Evolutionary conservation across 2,888 invertebrate species (phyloP), one percentile per base, ranked within the genome.

Genomic region (Stenchaetothrips biformis): DNA sequence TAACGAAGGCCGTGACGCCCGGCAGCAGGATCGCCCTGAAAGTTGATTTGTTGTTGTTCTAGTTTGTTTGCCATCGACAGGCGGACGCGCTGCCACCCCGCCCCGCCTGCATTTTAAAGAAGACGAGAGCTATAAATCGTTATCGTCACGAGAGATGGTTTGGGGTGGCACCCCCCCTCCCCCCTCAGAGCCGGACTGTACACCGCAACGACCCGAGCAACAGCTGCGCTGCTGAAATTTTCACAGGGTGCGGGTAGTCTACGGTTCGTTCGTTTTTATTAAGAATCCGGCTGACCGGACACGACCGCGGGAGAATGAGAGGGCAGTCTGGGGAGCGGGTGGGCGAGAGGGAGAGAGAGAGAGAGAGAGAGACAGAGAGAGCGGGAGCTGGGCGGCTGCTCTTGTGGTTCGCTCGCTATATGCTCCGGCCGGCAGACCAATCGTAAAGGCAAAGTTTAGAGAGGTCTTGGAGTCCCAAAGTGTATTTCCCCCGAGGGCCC

Each of bases 381-480:
- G 11, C 7, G 67, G 7, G 67, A 1, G 21, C 67, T 18, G 67
- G n/a, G 67, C 21, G 67, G 67, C 21, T 21, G 67, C 67, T 37
- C 67, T 74, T 74, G 67, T 74, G 67, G 67, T 74, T 74, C 67
- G 21, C 37, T 37, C 67, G 67, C 21, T 74, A 74, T 74, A 74
- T 74, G 67, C 67, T 18, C 53, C 53, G 16, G 11, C 53, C 13
- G 53, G 53, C 67, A 21, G 67, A 25, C 67, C 67, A 74, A 74
- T 74, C 67, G 67, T 74, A 74, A 74, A 74, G 67, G 67, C 67
- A 74, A 74, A 74, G 67, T 74, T 74, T 74, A 74, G 67, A 74
- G 67, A 74, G 67, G 67, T 74, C 67, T 74, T 74, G 67, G 67
- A 74, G 67, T 74, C 67, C 67, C 67, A 74, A 74, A 74, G 67